These are phyloP conservation scores for Mactromeris polynyma DNA, from an alignment of 2,888 invertebrate genomes.

Conservation along the genomic window DNA sequence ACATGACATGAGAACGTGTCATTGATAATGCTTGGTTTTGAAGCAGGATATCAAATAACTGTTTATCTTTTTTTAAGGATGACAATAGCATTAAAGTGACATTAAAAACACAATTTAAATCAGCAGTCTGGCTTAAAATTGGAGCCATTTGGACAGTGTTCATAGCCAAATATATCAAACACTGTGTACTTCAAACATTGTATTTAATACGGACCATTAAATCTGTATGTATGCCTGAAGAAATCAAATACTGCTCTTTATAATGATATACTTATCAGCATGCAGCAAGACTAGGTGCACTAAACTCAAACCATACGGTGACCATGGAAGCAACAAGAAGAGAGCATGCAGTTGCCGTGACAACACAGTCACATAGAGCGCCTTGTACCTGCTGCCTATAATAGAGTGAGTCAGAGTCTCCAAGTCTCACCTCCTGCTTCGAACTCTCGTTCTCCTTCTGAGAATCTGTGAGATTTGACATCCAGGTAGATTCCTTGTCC, in stretches of 20 bases:
- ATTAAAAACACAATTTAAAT: too few species aligned
- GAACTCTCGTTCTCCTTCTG: slow-evolving; percentile 85
- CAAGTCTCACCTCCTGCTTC: slow-evolving; percentile 82
- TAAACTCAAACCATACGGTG: slow-evolving; percentile 14
- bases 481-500: slow-evolving; percentile 82
- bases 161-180: too few species aligned
- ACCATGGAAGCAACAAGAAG: slow-evolving; percentile 22
- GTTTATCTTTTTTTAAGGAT: too few species aligned
- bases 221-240: too few species aligned
- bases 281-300: slow-evolving; percentile 23
- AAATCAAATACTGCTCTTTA: background rate
- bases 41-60: too few species aligned
- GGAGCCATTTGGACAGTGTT: too few species aligned
- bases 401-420: slow-evolving; percentile 52
- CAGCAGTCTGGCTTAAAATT: too few species aligned
- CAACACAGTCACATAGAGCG: slow-evolving; percentile 25
- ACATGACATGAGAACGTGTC: too few species aligned
- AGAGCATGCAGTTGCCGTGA: slow-evolving; percentile 32
- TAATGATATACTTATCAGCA: background rate
- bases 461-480: slow-evolving; percentile 85
- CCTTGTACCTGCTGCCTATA: slow-evolving; percentile 49
- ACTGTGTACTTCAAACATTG: too few species aligned
- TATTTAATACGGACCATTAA: too few species aligned
- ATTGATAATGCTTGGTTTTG: too few species aligned
- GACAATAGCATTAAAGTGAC: too few species aligned